Evolutionary conservation across 2,113 vertebrate genomes (phyloP), one percentile per base, ranked within the genome.

Genomic region (Chinchilla lanigera): DNA sequence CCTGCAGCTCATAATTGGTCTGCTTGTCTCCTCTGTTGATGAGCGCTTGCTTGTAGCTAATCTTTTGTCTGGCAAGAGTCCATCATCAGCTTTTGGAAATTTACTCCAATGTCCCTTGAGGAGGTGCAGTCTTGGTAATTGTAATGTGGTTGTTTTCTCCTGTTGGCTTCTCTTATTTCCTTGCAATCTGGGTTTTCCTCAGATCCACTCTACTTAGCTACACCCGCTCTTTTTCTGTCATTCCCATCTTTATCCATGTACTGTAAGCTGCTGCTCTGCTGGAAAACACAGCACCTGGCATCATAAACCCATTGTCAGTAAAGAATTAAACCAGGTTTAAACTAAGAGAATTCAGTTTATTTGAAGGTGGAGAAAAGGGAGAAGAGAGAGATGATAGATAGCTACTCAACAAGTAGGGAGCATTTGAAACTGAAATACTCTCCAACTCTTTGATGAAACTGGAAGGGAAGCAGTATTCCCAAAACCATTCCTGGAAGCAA

Each of bases 41-140:
- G 65, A n/a, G 65, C 14, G 0, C 30, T 19, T 41, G 30, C 26
- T 28, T 20, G 28, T 1, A 13, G 8, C 1, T 17, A 0, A 0
- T 26, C 30, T 63, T 35, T 61, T 14, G 4, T 96, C 83, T 96
- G 94, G 81, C 86, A 78, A 93, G 88, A 96, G 41, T 24, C 11
- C 4, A 11, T 44, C 26, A 38, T 33, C 0, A 20, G n/a, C 58
- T 41, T 33, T 17, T 54, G 7, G n/a, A 38, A 10, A 16, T 0
- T 12, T 30, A 13, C 14, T 69, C 7, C 7, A 35, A n/a, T 19
- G 35, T 35, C 33, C 16, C 35, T 67, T 2, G 33, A 67, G 33
- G 65, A n/a, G 47, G 22, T 17, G 44, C 24, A 2, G 20, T 1
- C 35, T 61, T 77, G 54, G 10, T 17, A 75, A 12, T 9, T 83